Evolutionary conservation across 92 coral and sea anemone genomes (phyloP), one percentile per base, ranked within the genome.

Genomic region (Bergia sp.): DNA sequence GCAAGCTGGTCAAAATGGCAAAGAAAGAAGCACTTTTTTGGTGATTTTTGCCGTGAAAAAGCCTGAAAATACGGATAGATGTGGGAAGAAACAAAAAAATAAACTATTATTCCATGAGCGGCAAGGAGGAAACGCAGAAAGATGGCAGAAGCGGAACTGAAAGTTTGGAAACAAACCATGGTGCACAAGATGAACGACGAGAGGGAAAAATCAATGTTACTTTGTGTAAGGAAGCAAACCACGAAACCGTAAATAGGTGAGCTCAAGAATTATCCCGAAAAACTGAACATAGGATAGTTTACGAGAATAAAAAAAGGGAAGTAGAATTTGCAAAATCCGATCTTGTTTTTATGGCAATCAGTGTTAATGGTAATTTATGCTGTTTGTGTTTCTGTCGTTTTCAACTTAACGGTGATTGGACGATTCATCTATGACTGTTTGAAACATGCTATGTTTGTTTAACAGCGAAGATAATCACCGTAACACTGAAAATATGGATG

Each of bases 31-130:
- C 79, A 84, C 45, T 29, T 44, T 45, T 45, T 71, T 44, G 87
- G 87, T 84, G 42, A 84, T 29, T 44, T 69, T 69, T 69, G 87
- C 23, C 3, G 61, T 36, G 47, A 69, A 23, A 84, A 65, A 49
- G 38, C 20, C 43, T 37, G n/a, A 45, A 82, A 71, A 47, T 50
- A 84, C 87, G 79, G 65, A 15, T 84, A 84, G 78, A 84, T 84
- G 87, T 72, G 79, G 87, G 65, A 84, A 84, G 79, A 36, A 84
- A 84, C 64, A 84, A 50, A 72, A 29, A 84, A 16, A 71, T 7
- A 69, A 69, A 84, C 39, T 69, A 67, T 20, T 84, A 84, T 84
- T 84, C 87, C 87, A 84, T 84, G 87, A 84, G 87, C 87, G 77
- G 47, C 87, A 43, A 84, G 77, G 87, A 67, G 37, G 79, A 50